Evolutionary conservation across 2,797 vertebrate genomes (phyloP).

Genomic region (Lacerta bilineata): DNA sequence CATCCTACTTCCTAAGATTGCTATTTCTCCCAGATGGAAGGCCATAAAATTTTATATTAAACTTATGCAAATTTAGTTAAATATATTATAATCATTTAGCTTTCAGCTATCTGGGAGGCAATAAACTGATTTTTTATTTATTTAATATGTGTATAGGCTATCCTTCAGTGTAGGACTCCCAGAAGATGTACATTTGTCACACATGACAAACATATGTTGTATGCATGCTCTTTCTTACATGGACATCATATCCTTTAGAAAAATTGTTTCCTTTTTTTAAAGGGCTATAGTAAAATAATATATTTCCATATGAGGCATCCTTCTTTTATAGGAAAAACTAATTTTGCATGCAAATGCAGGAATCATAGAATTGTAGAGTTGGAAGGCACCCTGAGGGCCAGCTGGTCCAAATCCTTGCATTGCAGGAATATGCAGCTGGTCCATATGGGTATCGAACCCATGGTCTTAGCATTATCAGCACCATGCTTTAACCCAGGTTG

Average conservation of each 20-base stretch:
- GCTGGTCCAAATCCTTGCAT: no score
- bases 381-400: no score
- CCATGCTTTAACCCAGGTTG: no score
- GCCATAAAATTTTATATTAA: not conserved
- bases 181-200: not conserved
- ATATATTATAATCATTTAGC: not conserved
- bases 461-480: no score
- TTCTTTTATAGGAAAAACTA: not conserved
- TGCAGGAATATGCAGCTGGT: no score
- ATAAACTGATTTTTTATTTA: not conserved
- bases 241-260: not conserved
- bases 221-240: not conserved
- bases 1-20: not conserved
- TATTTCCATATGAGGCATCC: not conserved
- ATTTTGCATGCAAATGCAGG: not conserved
- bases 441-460: no score
- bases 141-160: not conserved
- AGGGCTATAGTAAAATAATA: not conserved
- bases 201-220: not conserved
- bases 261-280: conserved; percentile 13
- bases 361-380: no score
- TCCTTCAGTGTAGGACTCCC: not conserved
- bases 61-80: not conserved
- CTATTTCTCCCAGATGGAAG: not conserved
- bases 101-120: not conserved